Evolutionary conservation across 2,797 vertebrate genomes (phyloP), one percentile per base, ranked within the genome.

Genomic region (Brotula barbata): DNA sequence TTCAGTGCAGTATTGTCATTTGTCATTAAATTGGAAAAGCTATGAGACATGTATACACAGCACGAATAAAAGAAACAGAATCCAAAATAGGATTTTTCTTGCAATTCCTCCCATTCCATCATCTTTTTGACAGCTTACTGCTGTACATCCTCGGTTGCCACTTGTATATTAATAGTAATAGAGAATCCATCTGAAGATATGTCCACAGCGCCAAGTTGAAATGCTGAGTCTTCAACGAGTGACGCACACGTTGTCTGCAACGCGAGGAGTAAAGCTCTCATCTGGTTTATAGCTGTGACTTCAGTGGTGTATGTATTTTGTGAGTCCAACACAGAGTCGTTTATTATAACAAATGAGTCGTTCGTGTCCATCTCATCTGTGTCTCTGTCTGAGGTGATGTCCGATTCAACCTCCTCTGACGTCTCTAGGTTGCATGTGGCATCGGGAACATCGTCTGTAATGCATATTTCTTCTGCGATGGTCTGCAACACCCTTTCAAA

Each of bases 11-110:
- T 13, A 2, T 53, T 71, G 64, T 37, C 0, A 54, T 20, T 52
- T 56, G 21, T 33, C 0, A 28, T 67, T 82, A 78, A 79, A 69
- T 68, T 75, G 46, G 40, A 71, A 77, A 73, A 67, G 13, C 34
- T 7, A 36, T 11, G 9, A 36, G 13, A 36, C 7, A 36, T 28
- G n/a, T n/a, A n/a, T n/a, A n/a, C n/a, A n/a, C n/a, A n/a, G n/a
- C 25, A 28, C 25, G 36, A 21, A 36, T 0, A 50, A 1, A 3
- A 39, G 5, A 15, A 15, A n/a, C 15, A 39, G 4, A 14, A 14
- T 36, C 8, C 34, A 36, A 14, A 36, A 10, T 14, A 10, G 9
- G 6, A 14, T 14, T 36, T 11, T n/a, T n/a, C n/a, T n/a, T n/a
- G n/a, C n/a, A n/a, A n/a, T n/a, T n/a, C n/a, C n/a, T n/a, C n/a